Percentiles rank a stretch among this genome's conserved stretches.
phyloP scores from a whole-genome alignment of 2,797 vertebrate species.

The Synaphobranchus kaupii region DNA sequence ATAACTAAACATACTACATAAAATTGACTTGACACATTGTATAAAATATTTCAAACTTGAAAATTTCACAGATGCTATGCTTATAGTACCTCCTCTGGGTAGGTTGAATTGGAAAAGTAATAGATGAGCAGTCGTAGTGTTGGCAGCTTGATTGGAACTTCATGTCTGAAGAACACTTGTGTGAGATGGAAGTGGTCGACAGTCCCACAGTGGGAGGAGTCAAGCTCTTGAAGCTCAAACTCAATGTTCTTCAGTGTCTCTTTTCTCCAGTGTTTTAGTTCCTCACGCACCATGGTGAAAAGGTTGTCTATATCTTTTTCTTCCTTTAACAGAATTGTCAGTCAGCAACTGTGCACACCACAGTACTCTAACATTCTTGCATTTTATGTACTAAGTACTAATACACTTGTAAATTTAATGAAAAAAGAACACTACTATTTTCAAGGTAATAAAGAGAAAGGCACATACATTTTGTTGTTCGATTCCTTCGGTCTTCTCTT shows the following conservation, averaged over 20 bases:
- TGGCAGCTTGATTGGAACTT: slow-evolving; percentile 60
- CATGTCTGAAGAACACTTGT: slow-evolving; percentile 55
- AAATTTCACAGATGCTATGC: neutral
- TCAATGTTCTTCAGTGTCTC: slow-evolving; percentile 49
- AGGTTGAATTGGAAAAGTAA: slow-evolving; percentile 47
- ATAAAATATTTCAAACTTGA: neutral
- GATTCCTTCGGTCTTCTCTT: neutral
- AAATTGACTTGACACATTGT: neutral
- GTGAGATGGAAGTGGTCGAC: slow-evolving; percentile 59
- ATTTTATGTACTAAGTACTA: neutral
- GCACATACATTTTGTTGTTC: neutral
- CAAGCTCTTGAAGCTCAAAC: slow-evolving; percentile 48
- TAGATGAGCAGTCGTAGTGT: slow-evolving; percentile 64
- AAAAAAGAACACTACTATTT: neutral
- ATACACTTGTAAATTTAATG: neutral
- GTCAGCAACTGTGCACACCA: neutral
- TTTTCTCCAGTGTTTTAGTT: slow-evolving; percentile 43
- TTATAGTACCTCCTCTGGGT: slow-evolving; percentile 56
- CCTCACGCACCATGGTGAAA: slow-evolving; percentile 48
- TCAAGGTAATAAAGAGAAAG: neutral
- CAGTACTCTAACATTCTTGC: neutral
- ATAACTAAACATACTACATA: neutral
- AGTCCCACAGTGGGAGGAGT: slow-evolving; percentile 45
- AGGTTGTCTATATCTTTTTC: slow-evolving; percentile 43
- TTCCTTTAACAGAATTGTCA: slow-evolving; percentile 27